These are phyloP conservation scores for Drosophila maculinotata DNA, from an alignment of 2,888 invertebrate genomes.

Conservation along the genomic window DNA sequence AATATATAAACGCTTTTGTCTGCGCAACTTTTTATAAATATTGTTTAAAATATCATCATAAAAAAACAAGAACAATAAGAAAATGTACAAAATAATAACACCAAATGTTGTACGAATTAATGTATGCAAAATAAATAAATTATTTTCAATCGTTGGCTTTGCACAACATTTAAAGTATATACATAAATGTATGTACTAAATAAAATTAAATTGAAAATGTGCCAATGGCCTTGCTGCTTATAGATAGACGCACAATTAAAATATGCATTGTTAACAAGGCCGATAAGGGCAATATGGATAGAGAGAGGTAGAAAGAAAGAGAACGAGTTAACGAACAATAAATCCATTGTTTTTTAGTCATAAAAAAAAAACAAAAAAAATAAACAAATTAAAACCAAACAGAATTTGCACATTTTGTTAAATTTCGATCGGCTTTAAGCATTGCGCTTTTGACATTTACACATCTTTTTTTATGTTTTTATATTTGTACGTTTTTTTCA, in stretches of 20 bases:
- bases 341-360: slow-evolving; percentile 5
- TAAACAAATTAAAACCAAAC: slow-evolving; percentile 1
- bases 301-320: slow-evolving; percentile 1
- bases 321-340: slow-evolving; percentile 20
- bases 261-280: slow-evolving; percentile 65
- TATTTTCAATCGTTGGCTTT: slow-evolving; percentile 15
- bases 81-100: slow-evolving; percentile 28
- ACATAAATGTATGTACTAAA: slow-evolving; percentile 3
- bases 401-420: slow-evolving; percentile 9
- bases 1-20: slow-evolving; percentile 39
- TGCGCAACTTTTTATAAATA: slow-evolving; percentile 28
- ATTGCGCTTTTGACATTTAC: slow-evolving; percentile 14
- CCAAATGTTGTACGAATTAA: slow-evolving; percentile 20
- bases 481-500: neutral
- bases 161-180: neutral
- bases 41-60: slow-evolving; percentile 27
- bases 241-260: slow-evolving; percentile 44
- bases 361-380: neutral
- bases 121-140: slow-evolving; percentile 12
- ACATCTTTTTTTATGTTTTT: slow-evolving; percentile 4
- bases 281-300: slow-evolving; percentile 30
- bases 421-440: slow-evolving; percentile 29
- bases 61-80: neutral
- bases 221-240: slow-evolving; percentile 38
- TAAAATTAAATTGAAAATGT: slow-evolving; percentile 40